phyloP scores from a whole-genome alignment of 2,888 invertebrate genomes.

The Escarpia spicata region DNA sequence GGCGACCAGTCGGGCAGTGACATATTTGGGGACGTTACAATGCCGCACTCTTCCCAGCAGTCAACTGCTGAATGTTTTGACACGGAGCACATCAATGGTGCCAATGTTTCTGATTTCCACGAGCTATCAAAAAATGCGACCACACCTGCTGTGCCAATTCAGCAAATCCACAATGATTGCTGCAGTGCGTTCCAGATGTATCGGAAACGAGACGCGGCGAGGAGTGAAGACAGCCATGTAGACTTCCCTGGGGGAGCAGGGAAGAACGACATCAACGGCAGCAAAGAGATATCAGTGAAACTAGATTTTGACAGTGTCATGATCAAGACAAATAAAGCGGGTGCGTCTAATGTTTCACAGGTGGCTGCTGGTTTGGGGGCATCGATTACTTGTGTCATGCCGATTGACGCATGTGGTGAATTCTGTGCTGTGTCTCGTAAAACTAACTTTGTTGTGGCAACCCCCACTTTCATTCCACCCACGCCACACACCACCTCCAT shows the following conservation, averaged over 20 bases:
- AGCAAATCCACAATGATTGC: background rate
- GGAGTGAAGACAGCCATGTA: background rate
- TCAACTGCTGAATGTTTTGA: background rate
- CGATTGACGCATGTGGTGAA: background rate
- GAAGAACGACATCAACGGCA: background rate
- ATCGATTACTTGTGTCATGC: background rate
- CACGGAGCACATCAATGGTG: background rate
- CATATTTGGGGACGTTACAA: background rate
- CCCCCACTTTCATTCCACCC: constrained; percentile 2
- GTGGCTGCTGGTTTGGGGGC: background rate
- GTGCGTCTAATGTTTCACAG: background rate
- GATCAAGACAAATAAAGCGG: background rate
- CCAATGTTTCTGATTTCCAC: background rate
- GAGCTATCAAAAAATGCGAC: background rate
- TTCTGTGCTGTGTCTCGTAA: background rate
- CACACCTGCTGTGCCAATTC: background rate
- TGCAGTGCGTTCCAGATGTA: background rate
- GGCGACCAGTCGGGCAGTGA: no score
- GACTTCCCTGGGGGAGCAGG: background rate
- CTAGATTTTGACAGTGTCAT: background rate
- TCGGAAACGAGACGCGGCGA: background rate
- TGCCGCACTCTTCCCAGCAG: background rate
- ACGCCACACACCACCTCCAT: background rate
- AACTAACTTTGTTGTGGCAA: background rate
- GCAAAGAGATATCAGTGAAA: background rate